Evolutionary conservation across 30 jellyfish, hydroid and myxozoan species (phyloP).

Genomic region (Pseudorhiza aurosa): DNA sequence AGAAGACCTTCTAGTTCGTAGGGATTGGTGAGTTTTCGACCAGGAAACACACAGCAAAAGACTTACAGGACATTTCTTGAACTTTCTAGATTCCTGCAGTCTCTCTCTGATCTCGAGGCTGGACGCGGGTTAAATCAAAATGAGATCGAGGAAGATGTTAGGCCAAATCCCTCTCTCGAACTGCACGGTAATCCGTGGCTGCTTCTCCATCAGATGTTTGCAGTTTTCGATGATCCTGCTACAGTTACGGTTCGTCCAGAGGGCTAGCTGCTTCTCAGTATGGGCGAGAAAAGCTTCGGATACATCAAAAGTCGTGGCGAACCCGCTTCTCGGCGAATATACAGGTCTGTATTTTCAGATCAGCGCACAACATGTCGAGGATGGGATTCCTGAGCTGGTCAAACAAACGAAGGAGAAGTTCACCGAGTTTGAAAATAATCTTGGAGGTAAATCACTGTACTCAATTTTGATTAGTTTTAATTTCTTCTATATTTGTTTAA

Average conservation of each 20-base stretch:
- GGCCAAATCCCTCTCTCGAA: conserved; percentile 19
- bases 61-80: too few relatives aligned
- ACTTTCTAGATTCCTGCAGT: too few relatives aligned
- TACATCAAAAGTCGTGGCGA: neutral
- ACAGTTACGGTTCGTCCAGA: conserved; percentile 33
- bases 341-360: conserved; percentile 43
- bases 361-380: conserved; percentile 58
- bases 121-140: conserved; percentile 48
- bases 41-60: too few relatives aligned
- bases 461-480: neutral
- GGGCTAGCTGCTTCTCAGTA: conserved; percentile 38
- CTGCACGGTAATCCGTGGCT: conserved; percentile 43
- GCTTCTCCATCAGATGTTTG: conserved; percentile 61
- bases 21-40: too few relatives aligned
- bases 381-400: conserved; percentile 64
- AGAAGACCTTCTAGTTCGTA: too few relatives aligned
- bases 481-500: neutral
- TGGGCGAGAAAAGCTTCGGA: conserved; percentile 43
- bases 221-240: conserved; percentile 64
- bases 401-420: conserved; percentile 40
- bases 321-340: conserved; percentile 53
- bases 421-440: conserved; percentile 37
- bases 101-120: conserved; percentile 26
- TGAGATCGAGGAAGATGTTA: conserved; percentile 36
- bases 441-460: conserved; percentile 3